phyloP scores from a whole-genome alignment of 1,140 invertebrate genomes.

The Teleogryllus occipitalis region DNA sequence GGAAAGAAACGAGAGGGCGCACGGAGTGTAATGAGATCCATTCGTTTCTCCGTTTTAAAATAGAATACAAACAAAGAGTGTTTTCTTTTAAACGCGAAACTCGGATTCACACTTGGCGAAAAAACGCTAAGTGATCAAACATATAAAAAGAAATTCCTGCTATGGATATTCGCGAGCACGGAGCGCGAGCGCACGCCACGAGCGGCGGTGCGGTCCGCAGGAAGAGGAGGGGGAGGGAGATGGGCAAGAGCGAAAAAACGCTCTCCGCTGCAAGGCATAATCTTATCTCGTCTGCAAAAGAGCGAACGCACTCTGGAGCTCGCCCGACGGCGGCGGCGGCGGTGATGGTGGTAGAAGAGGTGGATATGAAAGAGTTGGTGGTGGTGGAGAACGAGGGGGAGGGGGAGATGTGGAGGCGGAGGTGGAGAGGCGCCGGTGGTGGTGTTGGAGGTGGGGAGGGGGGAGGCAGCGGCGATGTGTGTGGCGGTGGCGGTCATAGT shows the following conservation, averaged over 20 bases:
- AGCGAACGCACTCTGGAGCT: neutral
- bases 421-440: too few relatives aligned
- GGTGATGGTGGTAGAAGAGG: too few relatives aligned
- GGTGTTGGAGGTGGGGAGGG: too few relatives aligned
- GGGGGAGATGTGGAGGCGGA: too few relatives aligned
- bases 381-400: too few relatives aligned
- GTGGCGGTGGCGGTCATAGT: too few relatives aligned
- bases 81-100: slow-evolving; percentile 1
- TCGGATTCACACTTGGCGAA: neutral
- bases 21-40: neutral
- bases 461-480: too few relatives aligned
- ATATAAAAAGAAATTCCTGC: neutral
- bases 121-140: neutral
- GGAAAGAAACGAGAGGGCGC: neutral
- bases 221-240: neutral
- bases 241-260: neutral
- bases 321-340: too few relatives aligned
- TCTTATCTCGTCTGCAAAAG: neutral
- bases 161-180: neutral
- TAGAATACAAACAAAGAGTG: neutral
- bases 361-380: too few relatives aligned
- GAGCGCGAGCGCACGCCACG: neutral
- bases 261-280: neutral
- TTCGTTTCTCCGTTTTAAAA: neutral
- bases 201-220: too few relatives aligned